Percentiles rank a stretch among this genome's conserved stretches.
phyloP scores from a whole-genome alignment of 2,888 invertebrate species.

The Nomada hirtipes region DNA sequence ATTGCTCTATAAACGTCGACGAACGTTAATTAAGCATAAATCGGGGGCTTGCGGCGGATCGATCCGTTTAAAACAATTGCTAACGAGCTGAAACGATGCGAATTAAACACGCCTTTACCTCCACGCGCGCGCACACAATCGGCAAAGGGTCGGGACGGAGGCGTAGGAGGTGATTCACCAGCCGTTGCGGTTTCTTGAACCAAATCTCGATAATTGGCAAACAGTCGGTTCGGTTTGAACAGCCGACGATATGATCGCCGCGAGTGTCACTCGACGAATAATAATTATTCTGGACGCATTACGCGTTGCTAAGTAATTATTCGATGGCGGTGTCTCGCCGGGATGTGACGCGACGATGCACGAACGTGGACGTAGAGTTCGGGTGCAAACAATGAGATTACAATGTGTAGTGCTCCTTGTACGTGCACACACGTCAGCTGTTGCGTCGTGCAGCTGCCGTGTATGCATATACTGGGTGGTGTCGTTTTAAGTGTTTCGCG shows the following conservation, averaged over 20 bases:
- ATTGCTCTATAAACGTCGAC: constrained; percentile 35
- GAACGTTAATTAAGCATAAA: constrained; percentile 51
- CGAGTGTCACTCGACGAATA: constrained; percentile 9
- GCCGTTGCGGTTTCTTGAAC: constrained; percentile 34
- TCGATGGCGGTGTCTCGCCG: constrained; percentile 15
- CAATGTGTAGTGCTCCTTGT: constrained; percentile 44
- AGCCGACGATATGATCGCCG: constrained; percentile 15
- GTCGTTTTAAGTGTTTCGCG: constrained; percentile 35
- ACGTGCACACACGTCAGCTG: constrained; percentile 71
- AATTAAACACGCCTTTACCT: constrained; percentile 21
- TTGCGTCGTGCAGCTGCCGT: constrained; percentile 76
- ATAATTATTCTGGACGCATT: constrained; percentile 50
- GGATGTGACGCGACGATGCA: constrained; percentile 19
- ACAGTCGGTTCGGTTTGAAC: constrained; percentile 15
- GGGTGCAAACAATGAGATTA: constrained; percentile 63
- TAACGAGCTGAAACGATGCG: constrained; percentile 49
- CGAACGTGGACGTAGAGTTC: constrained; percentile 15
- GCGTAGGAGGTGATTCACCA: background rate
- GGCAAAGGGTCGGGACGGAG: background rate
- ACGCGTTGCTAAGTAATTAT: constrained; percentile 43
- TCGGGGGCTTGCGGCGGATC: constrained; percentile 13
- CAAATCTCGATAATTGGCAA: constrained; percentile 38
- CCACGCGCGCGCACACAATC: too few species aligned
- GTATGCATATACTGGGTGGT: constrained; percentile 43
- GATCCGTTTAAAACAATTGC: constrained; percentile 27